Base-by-base conservation (phyloP, 2,888 invertebrate genomes). In the Gymnoscelis rufifasciata region DNA sequence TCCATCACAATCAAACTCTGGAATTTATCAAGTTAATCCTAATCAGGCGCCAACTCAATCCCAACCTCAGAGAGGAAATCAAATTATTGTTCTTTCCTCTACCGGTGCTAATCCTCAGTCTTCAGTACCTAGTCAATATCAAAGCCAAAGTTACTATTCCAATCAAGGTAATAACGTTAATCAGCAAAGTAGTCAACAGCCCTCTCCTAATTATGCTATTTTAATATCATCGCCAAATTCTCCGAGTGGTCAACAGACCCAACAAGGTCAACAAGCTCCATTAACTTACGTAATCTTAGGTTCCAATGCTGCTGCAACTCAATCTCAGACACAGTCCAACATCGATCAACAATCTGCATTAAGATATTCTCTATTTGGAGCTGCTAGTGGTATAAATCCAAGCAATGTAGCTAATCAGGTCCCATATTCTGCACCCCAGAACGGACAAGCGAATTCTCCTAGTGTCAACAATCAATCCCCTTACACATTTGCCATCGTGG, bases 1-100 rank as follows among this genome's bases (percentile, higher is more conserved):
- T 8, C 26, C 26, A 7, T 6, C 26, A 6, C 8, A 26, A 7
- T 26, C 3, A 6, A 26, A 26, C 26, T 26, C 15, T 19, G 41
- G 31, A 7, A 47, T 37, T 13, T 37, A 31, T 30, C 41, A 41
- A 28, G 36, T 39, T 7, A 38, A 41, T 7, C 15, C 10, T 35
- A 26, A 12, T 27, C 43, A 38, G 33, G 4, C 19, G 11, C 24
- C 47, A 8, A 40, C 29, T 35, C 37, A 27, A 38, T 10, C 38
- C 6, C 51, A 43, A 43, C 8, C 44, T 24, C 44, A 52, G 26
- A 7, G 33, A 11, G 46, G 28, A 1, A 47, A 44, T 10, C 47
- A 41, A 11, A 24, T 11, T 7, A 38, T 38, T 19, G 35, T 43
- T 13, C 28, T 49, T 6, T 13, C 38, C 14, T 23, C 31, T 29